Base-by-base conservation (phyloP, 2,797 vertebrate species). In the Propithecus deckenii region DNA sequence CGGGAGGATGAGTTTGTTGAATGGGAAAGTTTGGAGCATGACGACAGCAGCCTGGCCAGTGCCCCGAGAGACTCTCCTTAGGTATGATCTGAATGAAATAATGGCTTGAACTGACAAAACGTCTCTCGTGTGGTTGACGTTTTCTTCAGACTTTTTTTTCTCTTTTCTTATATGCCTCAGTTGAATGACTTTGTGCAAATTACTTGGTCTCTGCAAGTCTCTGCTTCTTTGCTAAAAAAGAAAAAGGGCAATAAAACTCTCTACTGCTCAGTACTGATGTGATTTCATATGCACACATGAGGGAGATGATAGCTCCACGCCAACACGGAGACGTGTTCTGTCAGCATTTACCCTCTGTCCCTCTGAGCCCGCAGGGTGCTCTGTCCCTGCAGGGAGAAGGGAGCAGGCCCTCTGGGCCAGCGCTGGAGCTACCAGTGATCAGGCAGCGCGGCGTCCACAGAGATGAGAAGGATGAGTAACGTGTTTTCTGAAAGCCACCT, bases 1-100 rank as follows among this genome's bases (percentile, higher is more conserved):
- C 18, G 61, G 32, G n/a, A 41, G 15, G 41, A 38, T 1, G 11
- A 78, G 63, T 20, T 6, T 32, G 1, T 10, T 5, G 11, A 30
- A 4, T 43, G 43, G 69, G 30, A 17, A 52, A 52, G 14, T 43
- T 32, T 15, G 67, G 22, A 13, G 8, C 5, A 13, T 4, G 1
- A n/a, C 2, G 22, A 4, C 23, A 4, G 23, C 28, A n/a, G 28
- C 50, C 5, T 8, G 2, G n/a, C 5, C 8, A 0, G 17, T 4
- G 1, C 38, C 11, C 3, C 6, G 30, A 57, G 76, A 67, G n/a
- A 61, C 18, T 11, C 2, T 52, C 35, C 2, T 18, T 46, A 2
- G 15, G 1, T 32, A 12, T 4, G 30, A 69, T 18, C 35, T 69
- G 20, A 76, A 8, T 38, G 35, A 72, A 71, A 71, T 3, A 35